Conservation (phyloP, 2,797 vertebrate genomes). For the Myotis pilosus region DNA sequence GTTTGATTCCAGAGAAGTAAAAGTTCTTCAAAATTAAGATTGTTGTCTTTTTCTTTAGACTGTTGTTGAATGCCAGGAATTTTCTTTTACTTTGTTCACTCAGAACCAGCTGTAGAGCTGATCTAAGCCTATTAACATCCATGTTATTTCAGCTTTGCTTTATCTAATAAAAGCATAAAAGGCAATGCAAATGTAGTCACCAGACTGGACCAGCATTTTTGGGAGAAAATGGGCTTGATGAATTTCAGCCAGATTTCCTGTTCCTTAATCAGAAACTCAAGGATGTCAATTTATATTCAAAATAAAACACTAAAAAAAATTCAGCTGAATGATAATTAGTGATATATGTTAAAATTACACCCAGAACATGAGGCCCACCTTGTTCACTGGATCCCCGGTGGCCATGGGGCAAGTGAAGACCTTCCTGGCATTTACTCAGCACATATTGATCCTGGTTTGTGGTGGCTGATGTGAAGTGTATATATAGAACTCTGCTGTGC, state of each 20-base stretch:
- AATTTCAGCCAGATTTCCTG: background rate
- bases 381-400: background rate
- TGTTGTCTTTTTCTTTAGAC: background rate
- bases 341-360: background rate
- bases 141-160: background rate
- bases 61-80: background rate
- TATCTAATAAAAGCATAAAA: background rate
- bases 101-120: background rate
- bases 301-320: background rate
- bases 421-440: background rate
- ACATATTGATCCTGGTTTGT: background rate
- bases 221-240: background rate
- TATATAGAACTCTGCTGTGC: slow-evolving; percentile 40
- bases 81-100: background rate
- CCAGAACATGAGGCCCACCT: background rate
- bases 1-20: background rate
- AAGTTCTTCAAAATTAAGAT: background rate
- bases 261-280: background rate
- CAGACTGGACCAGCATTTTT: background rate
- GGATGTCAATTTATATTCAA: background rate
- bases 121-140: background rate
- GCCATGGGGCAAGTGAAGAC: background rate
- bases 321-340: background rate
- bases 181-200: background rate
- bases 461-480: background rate